Base-by-base conservation (phyloP, 2,888 invertebrate genomes). In the Pandemis cinnamomeana region DNA sequence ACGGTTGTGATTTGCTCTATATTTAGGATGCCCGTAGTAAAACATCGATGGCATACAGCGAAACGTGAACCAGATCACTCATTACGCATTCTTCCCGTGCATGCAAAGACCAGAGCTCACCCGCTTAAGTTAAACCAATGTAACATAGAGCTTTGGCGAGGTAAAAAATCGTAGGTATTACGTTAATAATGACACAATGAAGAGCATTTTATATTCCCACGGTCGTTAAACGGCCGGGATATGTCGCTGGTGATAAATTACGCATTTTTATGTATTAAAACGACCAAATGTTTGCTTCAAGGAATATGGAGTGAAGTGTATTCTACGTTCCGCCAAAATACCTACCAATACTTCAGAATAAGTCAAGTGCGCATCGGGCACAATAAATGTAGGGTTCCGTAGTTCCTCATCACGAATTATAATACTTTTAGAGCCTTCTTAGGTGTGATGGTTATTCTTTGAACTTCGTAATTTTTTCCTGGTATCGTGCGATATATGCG, bases 1-100 rank as follows among this genome's bases (percentile, higher is more conserved):
- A 93, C 92, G 87, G 85, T 87, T 89, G 89, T 90, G 92, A 92
- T 92, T 91, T 93, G 93, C 93, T 93, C 93, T 93, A 93, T 93
- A 93, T 93, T 93, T 91, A 93, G 92, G 92, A 92, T 90, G 86
- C 86, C 87, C 85, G 85, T 90, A 91, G 89, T 91, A 91, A 90
- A 90, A 90, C 91, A 89, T 90, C 87, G 89, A 91, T 90, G 83
- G 85, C 86, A 86, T 87, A 89, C 82, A 85, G 11, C 84, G 84
- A 80, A 83, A 89, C 91, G 91, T 91, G 91, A 77, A 77, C 78
- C 78, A 80, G 82, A 82, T 89, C 78, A 68, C n/a, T 80, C 81
- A 86, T 83, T 77, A 78, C 73, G 71, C 80, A 81, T 81, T 84
- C 81, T 75, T 15, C 8, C 36, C 61, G 66, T 53, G 73, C 68